Conservation (phyloP, 37 sponge, comb jelly and placozoan species). For the Petrosia ficiformis region DNA sequence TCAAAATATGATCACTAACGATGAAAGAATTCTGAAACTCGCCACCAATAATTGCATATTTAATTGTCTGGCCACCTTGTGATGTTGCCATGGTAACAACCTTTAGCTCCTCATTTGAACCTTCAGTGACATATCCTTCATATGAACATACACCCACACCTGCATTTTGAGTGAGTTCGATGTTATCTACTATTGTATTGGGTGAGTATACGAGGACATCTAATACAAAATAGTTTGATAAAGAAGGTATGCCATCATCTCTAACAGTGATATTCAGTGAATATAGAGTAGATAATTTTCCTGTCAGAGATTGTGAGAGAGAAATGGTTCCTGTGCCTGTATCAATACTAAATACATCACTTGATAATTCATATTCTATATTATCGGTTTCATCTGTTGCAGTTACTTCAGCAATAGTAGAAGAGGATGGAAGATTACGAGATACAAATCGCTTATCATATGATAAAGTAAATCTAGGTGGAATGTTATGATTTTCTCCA, state of each 20-base stretch:
- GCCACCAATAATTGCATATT: slow-evolving; percentile 5
- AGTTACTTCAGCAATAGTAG: neutral
- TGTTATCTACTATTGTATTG: slow-evolving; percentile 15
- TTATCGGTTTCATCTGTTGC: slow-evolving; percentile 34
- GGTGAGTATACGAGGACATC: too few species aligned
- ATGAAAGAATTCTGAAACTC: slow-evolving; percentile 14
- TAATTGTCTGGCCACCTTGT: neutral
- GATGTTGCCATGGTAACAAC: slow-evolving; percentile 7
- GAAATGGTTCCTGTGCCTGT: slow-evolving; percentile 26
- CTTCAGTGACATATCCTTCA: slow-evolving; percentile 25
- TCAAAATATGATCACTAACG: slow-evolving; percentile 1
- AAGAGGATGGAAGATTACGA: slow-evolving; percentile 15
- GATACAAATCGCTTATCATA: slow-evolving; percentile 37
- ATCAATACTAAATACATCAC: slow-evolving; percentile 33
- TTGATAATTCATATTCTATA: slow-evolving; percentile 1
- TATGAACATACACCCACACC: slow-evolving; percentile 24
- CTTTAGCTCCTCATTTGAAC: neutral
- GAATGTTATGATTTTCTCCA: slow-evolving; percentile 33
- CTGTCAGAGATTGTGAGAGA: slow-evolving; percentile 12
- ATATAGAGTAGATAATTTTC: too few species aligned
- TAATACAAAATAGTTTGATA: too few species aligned
- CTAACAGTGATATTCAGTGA: slow-evolving; percentile 28
- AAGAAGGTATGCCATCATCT: slow-evolving; percentile 28
- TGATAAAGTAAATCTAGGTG: slow-evolving; percentile 39
- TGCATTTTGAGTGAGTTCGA: slow-evolving; percentile 26